Evolutionary conservation across 2,113 vertebrate genomes (phyloP).

Genomic region (Alexandromys fortis): DNA sequence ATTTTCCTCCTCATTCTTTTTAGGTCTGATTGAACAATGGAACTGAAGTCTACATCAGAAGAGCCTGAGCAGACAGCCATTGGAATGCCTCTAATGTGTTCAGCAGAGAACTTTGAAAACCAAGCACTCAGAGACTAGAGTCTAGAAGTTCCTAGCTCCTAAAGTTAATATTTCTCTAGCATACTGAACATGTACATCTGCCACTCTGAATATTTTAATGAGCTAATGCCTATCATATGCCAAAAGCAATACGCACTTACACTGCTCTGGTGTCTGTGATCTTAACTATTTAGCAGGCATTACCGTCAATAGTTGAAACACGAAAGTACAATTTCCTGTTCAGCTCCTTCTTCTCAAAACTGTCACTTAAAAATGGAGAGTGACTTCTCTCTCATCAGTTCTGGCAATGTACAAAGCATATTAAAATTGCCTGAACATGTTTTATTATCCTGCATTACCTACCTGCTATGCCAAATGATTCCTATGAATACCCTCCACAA

Average conservation of each 20-base stretch:
- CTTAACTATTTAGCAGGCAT: conserved; percentile 45
- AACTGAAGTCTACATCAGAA: background rate
- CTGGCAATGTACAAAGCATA: background rate
- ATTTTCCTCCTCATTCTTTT: background rate
- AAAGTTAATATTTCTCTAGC: conserved; percentile 58
- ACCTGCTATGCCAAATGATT: conserved; percentile 9
- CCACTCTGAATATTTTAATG: conserved; percentile 64
- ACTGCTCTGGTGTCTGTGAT: conserved; percentile 12
- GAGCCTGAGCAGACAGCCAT: background rate
- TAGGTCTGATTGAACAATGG: background rate
- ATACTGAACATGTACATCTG: conserved; percentile 41
- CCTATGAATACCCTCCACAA: background rate
- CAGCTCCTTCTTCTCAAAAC: background rate
- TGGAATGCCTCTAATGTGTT: background rate
- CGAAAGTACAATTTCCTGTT: conserved; percentile 47
- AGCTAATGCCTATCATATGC: conserved; percentile 68
- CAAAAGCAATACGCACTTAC: conserved; percentile 15
- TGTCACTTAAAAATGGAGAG: conserved; percentile 41
- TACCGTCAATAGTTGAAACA: conserved; percentile 35
- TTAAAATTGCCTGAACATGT: background rate
- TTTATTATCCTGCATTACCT: background rate
- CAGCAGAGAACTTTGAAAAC: background rate
- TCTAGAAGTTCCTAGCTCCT: background rate
- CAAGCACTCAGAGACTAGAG: background rate
- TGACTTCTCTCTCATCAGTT: conserved; percentile 37